Evolutionary conservation across 2,797 vertebrate genomes (phyloP), one percentile per base, ranked within the genome.

Genomic region (Lophius americanus): DNA sequence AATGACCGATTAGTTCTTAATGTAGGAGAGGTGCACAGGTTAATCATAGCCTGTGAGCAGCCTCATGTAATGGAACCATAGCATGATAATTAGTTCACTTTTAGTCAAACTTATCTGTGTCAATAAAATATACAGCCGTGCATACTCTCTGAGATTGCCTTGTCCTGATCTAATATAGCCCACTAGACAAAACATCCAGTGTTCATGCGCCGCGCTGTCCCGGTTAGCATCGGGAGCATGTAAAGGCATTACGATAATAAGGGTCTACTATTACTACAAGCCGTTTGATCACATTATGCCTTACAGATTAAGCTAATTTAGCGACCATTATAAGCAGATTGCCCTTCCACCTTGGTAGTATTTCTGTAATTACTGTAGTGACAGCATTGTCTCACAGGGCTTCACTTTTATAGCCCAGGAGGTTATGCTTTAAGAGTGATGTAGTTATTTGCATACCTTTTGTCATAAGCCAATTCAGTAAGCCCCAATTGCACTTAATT

Each of bases 41-140:
- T 94, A 94, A 94, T 93, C 88, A 93, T 93, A 89, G 92, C 93
- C 93, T 90, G 84, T 94, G 92, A 93, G 92, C 88, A 91, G 61
- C 73, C 81, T 86, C 63, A 65, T 90, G 81, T 90, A 91, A 90
- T 90, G 85, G 81, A 90, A 78, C 82, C 69, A 73, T 86, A 85
- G 90, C 82, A 85, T 85, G 60, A 89, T 92, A 92, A 92, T 92
- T 88, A 92, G 77, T 76, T 93, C 82, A 87, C 70, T 88, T 91
- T 91, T 83, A 86, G 79, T 84, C 85, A 89, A 91, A 91, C 79
- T 73, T 91, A 92, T 92, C 90, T 92, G 85, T 92, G 92, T 91
- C 89, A 89, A 91, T 91, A 91, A 89, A 89, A 90, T 79, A 88
- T 78, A 86, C 64, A 79, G 51, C 60, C 57, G 48, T 55, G 51